Evolutionary conservation across 2,888 invertebrate genomes (phyloP), one percentile per base, ranked within the genome.

Genomic region (Beris chalybata): DNA sequence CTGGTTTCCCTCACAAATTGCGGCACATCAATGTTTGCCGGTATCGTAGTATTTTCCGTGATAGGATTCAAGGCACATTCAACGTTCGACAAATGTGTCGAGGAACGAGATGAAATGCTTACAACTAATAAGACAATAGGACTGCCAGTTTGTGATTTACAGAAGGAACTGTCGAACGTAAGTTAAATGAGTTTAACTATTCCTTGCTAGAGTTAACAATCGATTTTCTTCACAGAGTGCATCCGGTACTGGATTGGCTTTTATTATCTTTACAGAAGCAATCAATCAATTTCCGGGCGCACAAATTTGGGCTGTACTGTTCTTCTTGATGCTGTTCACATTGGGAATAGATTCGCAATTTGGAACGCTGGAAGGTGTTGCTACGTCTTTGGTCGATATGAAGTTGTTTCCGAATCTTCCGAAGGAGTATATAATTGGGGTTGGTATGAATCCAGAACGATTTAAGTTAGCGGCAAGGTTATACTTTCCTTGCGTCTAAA

Each of bases 201-300:
- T 11, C 31, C n/a, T 48, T 32, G 31, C 45, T 15, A 38, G 38
- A 12, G 31, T 54, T 9, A 44, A 44, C 5, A 43, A 45, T 66
- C 55, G 5, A 13, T 15, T 9, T 53, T 65, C 43, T 48, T 15
- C 65, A 13, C 82, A 97, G 97, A 94, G 96, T 5, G 97, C 96
- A 1, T 93, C 96, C 3, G 97, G 97, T 30, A 96, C 97, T 0
- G 97, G 97, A 1, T 82, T 97, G 66, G 97, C 97, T 0, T 97
- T 97, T 80, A 96, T 97, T 70, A 95, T 97, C 73, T 97, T 97
- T 83, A 97, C 97, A 0, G 96, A 97, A 81, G 97, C 97, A 6
- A 97, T 97, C 77, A 95, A 96, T 82, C 96, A 97, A 82, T 97
- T 97, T 81, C 96, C 97, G 0, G 93, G 95, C 0, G 93, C 96